A percentile compares a stretch with the other conserved stretches of the same genome.
phyloP scores from a whole-genome alignment of 2,888 invertebrate species.

The Pantelozetes paolii region DNA sequence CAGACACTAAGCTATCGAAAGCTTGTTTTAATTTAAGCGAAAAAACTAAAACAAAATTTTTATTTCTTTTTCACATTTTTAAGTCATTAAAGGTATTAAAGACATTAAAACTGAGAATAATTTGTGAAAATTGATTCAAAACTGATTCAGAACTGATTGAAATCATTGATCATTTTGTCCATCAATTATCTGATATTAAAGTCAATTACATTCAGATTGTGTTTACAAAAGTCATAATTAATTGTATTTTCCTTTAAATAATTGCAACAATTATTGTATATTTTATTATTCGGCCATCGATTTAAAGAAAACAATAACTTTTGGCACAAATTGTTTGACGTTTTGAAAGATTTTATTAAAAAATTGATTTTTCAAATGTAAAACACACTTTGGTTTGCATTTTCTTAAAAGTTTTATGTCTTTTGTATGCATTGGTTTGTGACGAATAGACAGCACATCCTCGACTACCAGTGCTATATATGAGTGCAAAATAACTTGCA shows the following conservation, averaged over 20 bases:
- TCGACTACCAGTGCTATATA: too few relatives aligned
- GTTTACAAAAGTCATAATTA: background rate
- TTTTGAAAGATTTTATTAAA: background rate
- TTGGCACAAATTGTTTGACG: background rate
- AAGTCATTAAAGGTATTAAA: background rate
- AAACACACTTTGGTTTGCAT: too few relatives aligned
- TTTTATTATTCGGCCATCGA: background rate
- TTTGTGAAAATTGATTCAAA: slow-evolving; percentile 5
- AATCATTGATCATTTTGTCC: slow-evolving; percentile 14
- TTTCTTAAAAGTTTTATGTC: background rate
- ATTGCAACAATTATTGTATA: background rate
- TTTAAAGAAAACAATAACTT: background rate
- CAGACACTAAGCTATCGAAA: background rate
- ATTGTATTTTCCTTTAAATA: background rate
- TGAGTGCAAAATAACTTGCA: too few relatives aligned
- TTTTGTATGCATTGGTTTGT: background rate
- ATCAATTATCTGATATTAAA: slow-evolving; percentile 6
- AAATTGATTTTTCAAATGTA: too few relatives aligned
- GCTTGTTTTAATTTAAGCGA: too few relatives aligned
- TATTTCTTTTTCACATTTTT: background rate
- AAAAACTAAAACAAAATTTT: background rate
- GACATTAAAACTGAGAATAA: slow-evolving; percentile 2
- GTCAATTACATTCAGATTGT: slow-evolving; percentile 1
- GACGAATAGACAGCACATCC: background rate
- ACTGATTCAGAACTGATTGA: too few relatives aligned